These are phyloP conservation scores for Andrena bucephala DNA, from an alignment of 2,888 invertebrate genomes.

Conservation along the genomic window DNA sequence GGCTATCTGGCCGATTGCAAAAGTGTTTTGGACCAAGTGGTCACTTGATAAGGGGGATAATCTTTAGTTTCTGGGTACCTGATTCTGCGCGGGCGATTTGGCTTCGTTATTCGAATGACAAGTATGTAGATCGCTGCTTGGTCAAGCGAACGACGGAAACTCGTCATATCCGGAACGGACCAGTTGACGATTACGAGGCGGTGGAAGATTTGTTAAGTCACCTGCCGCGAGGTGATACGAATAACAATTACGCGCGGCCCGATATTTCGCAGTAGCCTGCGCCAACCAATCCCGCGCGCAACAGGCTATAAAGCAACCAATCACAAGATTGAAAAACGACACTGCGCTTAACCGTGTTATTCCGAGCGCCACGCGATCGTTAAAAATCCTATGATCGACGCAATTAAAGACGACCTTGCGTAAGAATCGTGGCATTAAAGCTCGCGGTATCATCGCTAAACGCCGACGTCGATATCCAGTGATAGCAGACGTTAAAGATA, in stretches of 20 bases:
- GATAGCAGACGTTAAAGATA: background rate
- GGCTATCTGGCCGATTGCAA: background rate
- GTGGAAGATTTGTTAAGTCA: background rate
- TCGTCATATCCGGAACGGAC: conserved; percentile 33
- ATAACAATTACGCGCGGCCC: background rate
- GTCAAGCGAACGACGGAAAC: conserved; percentile 18
- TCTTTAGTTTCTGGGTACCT: no score
- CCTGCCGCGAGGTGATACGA: background rate
- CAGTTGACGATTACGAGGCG: conserved; percentile 28
- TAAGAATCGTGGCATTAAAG: background rate
- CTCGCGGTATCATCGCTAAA: background rate
- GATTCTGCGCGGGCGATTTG: background rate
- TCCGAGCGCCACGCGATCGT: background rate
- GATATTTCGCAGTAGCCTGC: background rate
- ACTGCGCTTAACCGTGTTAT: background rate
- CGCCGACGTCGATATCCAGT: background rate
- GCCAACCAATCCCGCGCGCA: background rate
- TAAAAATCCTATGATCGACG: background rate
- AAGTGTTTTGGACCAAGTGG: background rate
- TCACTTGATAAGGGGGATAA: no score
- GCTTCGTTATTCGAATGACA: background rate
- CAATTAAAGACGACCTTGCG: background rate
- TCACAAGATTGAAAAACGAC: no score
- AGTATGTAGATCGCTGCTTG: background rate
- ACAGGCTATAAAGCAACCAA: background rate